These are phyloP conservation scores for pig (Sus scrofa) DNA, from an alignment of 2,113 vertebrate species.

Conservation along the genomic window DNA sequence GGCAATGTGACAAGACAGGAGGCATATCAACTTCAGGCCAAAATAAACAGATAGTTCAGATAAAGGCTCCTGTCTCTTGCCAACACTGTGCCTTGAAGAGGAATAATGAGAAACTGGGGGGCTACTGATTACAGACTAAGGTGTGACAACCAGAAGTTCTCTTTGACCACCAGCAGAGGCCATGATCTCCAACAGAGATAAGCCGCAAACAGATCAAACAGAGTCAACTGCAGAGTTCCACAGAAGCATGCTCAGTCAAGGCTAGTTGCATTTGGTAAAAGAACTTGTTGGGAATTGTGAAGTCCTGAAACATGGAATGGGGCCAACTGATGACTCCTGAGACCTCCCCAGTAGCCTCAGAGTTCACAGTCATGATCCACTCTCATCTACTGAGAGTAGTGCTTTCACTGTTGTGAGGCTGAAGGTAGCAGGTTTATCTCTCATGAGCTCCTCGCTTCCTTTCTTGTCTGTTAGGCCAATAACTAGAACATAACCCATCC, in stretches of 20 bases:
- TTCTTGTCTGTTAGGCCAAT: no score
- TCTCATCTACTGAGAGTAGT: no score
- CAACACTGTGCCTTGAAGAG: not conserved
- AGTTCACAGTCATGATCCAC: not conserved
- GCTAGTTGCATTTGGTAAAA: not conserved
- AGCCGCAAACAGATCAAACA: not conserved
- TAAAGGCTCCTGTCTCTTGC: not conserved
- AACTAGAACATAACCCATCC: no score
- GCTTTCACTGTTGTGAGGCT: no score
- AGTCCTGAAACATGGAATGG: not conserved
- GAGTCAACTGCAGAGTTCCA: not conserved
- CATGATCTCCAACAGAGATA: not conserved
- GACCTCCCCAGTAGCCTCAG: not conserved
- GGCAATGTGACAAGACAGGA: not conserved
- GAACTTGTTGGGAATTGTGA: not conserved
- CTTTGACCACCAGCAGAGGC: not conserved
- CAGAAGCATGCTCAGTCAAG: not conserved
- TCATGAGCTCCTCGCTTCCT: no score
- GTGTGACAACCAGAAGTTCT: not conserved
- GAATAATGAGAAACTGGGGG: not conserved
- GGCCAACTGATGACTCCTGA: not conserved
- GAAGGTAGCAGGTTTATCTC: no score
- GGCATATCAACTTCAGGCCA: not conserved
- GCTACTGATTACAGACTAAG: not conserved
- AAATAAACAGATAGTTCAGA: not conserved